Percentiles rank a stretch among this genome's conserved stretches.
Conservation (phyloP, 2,113 vertebrate species). For the Scartelaos histophorus region DNA sequence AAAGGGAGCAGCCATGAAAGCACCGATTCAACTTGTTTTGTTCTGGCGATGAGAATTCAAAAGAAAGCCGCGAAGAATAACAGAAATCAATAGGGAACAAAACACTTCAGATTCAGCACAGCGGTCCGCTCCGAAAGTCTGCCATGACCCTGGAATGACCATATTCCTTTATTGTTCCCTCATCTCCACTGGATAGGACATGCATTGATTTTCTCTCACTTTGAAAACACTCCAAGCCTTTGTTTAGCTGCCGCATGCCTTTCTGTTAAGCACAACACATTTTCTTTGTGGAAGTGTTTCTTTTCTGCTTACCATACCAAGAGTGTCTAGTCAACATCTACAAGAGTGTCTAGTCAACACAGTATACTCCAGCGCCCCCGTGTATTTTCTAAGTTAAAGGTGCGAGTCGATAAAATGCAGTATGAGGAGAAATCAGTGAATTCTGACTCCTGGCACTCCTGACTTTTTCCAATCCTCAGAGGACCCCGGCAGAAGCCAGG, state of each 20-base stretch:
- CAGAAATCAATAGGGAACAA: constrained; percentile 57
- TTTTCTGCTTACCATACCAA: background rate
- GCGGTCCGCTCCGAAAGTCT: constrained; percentile 44
- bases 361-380: background rate
- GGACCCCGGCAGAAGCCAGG: constrained; percentile 24
- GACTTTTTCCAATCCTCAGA: constrained; percentile 38
- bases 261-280: constrained; percentile 12
- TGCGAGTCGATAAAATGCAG: constrained; percentile 14
- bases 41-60: constrained; percentile 9
- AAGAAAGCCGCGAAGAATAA: constrained; percentile 25
- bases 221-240: constrained; percentile 37
- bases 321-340: constrained; percentile 1
- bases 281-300: constrained; percentile 7
- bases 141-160: constrained; percentile 60
- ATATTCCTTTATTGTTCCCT: constrained; percentile 58
- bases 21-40: constrained; percentile 21
- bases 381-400: background rate
- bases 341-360: background rate
- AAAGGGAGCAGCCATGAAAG: constrained; percentile 29
- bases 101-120: constrained; percentile 43
- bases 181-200: constrained; percentile 53
- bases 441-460: constrained; percentile 32
- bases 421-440: constrained; percentile 63
- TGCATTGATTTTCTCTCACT: constrained; percentile 60
- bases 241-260: constrained; percentile 46